Percentiles rank a stretch among this genome's conserved stretches.
Conservation (phyloP, 2,888 invertebrate species). For the Byasa hedistus region DNA sequence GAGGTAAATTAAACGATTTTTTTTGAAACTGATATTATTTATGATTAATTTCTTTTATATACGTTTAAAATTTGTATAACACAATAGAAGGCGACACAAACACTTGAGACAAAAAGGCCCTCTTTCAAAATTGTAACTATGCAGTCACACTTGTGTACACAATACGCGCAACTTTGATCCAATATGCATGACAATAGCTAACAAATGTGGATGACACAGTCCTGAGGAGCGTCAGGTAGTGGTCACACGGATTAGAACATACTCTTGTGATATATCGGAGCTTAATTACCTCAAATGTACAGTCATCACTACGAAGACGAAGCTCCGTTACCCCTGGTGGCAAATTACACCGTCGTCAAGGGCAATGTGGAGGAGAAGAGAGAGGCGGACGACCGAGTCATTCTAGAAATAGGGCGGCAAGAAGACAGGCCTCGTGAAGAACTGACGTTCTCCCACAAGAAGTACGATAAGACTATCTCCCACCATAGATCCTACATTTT, state of each 20-base stretch:
- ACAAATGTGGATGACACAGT: conserved; percentile 70
- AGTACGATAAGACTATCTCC: conserved; percentile 75
- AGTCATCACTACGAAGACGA: conserved; percentile 63
- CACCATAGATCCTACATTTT: conserved; percentile 71
- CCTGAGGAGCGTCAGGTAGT: conserved; percentile 51
- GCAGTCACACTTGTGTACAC: conserved; percentile 73
- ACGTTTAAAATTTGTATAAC: conserved; percentile 1
- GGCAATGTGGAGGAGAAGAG: conserved; percentile 62
- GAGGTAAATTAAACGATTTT: no score
- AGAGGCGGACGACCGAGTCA: conserved; percentile 64
- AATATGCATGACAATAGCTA: conserved; percentile 76
- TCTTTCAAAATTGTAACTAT: conserved; percentile 60
- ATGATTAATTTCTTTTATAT: not conserved
- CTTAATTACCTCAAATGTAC: conserved; percentile 50
- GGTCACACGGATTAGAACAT: conserved; percentile 42
- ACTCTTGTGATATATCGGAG: conserved; percentile 9
- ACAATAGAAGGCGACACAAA: conserved; percentile 47
- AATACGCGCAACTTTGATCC: conserved; percentile 66
- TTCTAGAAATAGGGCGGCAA: conserved; percentile 74
- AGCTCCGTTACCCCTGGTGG: conserved; percentile 64
- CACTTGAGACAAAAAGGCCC: conserved; percentile 40
- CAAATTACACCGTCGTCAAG: conserved; percentile 65
- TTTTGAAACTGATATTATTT: not conserved
- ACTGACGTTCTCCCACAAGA: conserved; percentile 73
- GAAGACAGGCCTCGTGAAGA: conserved; percentile 72